Percentiles rank a stretch among this genome's conserved stretches.
Conservation (phyloP, 1,140 invertebrate genomes). For the Ridgeia piscesae region DNA sequence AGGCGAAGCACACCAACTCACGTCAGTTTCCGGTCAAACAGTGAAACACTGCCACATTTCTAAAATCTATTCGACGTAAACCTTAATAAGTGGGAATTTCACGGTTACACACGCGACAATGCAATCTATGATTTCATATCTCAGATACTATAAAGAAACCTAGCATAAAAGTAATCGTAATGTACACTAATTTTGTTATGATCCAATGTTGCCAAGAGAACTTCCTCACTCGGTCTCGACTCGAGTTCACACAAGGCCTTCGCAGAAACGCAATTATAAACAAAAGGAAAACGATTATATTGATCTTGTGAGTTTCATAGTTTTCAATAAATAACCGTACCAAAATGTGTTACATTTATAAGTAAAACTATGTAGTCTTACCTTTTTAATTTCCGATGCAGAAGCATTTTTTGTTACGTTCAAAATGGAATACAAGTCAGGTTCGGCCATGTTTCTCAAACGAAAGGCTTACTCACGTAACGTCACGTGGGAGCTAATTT, state of each 20-base stretch:
- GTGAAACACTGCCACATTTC: too few species aligned
- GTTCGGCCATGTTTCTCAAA: background rate
- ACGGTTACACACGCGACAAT: background rate
- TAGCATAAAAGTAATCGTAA: background rate
- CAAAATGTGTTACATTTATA: background rate
- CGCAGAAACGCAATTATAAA: background rate
- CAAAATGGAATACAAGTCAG: background rate
- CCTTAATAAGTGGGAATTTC: background rate
- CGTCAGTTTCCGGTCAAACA: too few species aligned
- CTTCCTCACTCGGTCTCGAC: background rate
- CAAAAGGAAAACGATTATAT: background rate
- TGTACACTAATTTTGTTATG: background rate
- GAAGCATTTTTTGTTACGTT: background rate
- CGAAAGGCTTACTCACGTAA: slow-evolving; percentile 4
- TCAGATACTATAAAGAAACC: background rate
- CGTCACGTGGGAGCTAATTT: background rate
- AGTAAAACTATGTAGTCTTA: background rate
- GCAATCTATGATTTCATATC: background rate
- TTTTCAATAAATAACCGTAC: background rate
- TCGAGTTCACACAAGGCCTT: background rate
- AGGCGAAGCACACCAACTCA: too few species aligned
- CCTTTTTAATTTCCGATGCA: background rate
- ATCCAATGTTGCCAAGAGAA: background rate
- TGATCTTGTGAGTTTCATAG: background rate
- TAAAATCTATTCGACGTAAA: too few species aligned